phyloP scores from a whole-genome alignment of 2,797 vertebrate genomes.

The Chelmon rostratus region DNA sequence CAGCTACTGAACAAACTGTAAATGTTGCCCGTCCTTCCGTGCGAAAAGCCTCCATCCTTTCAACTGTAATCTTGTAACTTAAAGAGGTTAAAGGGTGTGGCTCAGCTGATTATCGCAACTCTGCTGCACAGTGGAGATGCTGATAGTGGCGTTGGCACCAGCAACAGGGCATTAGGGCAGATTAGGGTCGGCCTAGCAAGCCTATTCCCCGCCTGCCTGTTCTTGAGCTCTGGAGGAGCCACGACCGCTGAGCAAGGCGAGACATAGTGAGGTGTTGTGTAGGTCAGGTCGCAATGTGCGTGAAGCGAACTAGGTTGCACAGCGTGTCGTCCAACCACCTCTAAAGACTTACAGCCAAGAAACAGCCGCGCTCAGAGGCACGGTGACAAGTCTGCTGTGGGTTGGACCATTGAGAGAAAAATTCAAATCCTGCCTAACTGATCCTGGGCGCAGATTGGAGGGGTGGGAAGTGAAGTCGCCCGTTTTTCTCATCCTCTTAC shows the following conservation, averaged over 20 bases:
- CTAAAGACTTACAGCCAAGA: no score
- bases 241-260: constrained; percentile 10
- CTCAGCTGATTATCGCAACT: constrained; percentile 72
- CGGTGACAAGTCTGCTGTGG: no score
- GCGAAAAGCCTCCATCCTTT: constrained; percentile 28
- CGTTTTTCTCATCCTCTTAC: no score
- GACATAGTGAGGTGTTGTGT: not conserved
- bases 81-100: constrained; percentile 62
- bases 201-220: constrained; percentile 38
- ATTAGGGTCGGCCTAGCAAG: constrained; percentile 70
- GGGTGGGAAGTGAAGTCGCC: no score
- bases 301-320: not conserved
- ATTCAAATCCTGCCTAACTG: not conserved
- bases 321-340: not conserved
- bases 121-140: constrained; percentile 43
- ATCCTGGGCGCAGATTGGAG: no score
- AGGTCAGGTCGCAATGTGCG: not conserved
- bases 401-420: not conserved
- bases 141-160: constrained; percentile 56
- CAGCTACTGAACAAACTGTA: constrained; percentile 30
- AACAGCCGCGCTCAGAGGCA: no score
- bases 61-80: constrained; percentile 67
- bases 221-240: constrained; percentile 39
- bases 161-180: constrained; percentile 69
- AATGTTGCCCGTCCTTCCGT: constrained; percentile 26